These are phyloP conservation scores for Drosophila multiciliata DNA, from an alignment of 2,888 invertebrate genomes.

Conservation along the genomic window DNA sequence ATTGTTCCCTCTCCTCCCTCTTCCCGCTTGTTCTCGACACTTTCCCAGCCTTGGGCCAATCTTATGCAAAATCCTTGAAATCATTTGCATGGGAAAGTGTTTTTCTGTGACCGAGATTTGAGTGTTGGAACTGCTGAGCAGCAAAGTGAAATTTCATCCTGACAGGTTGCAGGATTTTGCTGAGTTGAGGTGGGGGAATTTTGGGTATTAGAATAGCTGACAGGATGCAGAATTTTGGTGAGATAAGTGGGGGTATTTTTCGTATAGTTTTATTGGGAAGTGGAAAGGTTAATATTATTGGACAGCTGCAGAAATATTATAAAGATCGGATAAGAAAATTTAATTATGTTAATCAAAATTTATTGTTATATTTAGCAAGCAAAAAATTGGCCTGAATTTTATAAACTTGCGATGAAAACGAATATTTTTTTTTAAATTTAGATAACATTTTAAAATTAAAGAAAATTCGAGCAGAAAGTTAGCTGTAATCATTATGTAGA, in stretches of 20 bases:
- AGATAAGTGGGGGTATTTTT: background rate
- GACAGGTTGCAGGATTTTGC: slow-evolving; percentile 46
- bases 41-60: slow-evolving; percentile 66
- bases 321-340: background rate
- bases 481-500: background rate
- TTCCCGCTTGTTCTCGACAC: background rate
- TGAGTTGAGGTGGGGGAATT: background rate
- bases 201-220: background rate
- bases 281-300: background rate
- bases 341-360: background rate
- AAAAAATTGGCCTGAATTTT: background rate
- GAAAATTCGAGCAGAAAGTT: background rate
- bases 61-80: slow-evolving; percentile 77
- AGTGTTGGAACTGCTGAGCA: slow-evolving; percentile 10
- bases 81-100: slow-evolving; percentile 79
- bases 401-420: no score
- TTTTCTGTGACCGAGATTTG: slow-evolving; percentile 27
- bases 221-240: slow-evolving; percentile 42
- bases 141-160: slow-evolving; percentile 57
- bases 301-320: background rate
- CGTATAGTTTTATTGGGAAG: background rate
- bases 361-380: background rate
- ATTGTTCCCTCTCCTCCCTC: slow-evolving; percentile 1
- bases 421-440: background rate
- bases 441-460: background rate